Evolutionary conservation across 2,888 invertebrate species (phyloP), one percentile per base, ranked within the genome.

Genomic region (Leptinotarsa rubiginosa): DNA sequence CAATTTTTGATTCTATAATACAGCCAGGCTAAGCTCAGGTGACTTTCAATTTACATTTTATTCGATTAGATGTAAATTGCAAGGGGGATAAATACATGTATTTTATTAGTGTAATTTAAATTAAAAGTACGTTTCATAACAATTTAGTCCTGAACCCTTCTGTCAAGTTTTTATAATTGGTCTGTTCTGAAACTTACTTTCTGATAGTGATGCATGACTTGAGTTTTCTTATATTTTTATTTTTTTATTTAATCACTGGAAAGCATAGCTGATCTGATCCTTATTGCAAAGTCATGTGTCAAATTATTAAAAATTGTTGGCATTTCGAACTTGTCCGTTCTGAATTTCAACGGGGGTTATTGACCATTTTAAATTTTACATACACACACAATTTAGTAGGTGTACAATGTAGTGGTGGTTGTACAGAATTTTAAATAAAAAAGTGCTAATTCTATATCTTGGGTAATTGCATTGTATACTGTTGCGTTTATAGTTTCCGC

Each of bases 381-480:
- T 74, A 76, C 68, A 70, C 68, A 70, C 77, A 75, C 81, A 81
- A 82, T 83, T 81, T 83, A 84, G 82, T 87, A 85, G 86, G 82
- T 86, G 86, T 87, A 87, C 84, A 85, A 85, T 85, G 86, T 87
- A 87, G 87, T 82, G 77, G 87, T 87, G 87, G 86, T 86, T 87
- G 87, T 87, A 87, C 87, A 87, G 85, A 86, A 84, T 84, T 85
- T 80, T 84, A 83, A 83, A 81, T 76, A 70, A 76, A 78, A 77
- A 79, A 80, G 13, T 82, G 83, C 83, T 83, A 83, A 83, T 82
- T 81, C 80, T 75, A 75, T 70, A 72, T 70, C 65, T 59, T 52
- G 62, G 72, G 70, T 74, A 72, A 72, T 54, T 71, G 59, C 54
- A 70, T 66, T 68, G 67, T 75, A 74, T 74, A 75, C 70, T 75